These are phyloP conservation scores for Acromyrmex heyeri DNA, from an alignment of 1,140 invertebrate genomes.

Conservation along the genomic window DNA sequence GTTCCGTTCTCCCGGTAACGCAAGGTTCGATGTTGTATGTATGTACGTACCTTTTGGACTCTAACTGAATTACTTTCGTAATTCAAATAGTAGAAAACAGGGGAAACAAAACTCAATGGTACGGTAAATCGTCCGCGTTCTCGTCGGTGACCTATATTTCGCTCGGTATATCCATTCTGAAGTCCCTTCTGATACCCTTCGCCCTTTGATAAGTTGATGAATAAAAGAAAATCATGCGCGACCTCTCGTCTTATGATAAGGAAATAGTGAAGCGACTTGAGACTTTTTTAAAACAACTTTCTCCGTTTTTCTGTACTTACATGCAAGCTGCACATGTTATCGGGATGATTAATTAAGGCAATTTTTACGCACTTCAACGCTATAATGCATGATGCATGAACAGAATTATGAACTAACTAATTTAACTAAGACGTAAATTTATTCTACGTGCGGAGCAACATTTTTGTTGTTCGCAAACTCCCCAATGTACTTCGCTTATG, in stretches of 20 bases:
- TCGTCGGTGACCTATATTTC: conserved; percentile 20
- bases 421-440: background rate
- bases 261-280: background rate
- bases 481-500: background rate
- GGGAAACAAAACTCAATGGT: conserved; percentile 33
- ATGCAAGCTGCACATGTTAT: background rate
- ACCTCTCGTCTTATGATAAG: background rate
- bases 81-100: conserved; percentile 32
- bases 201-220: conserved; percentile 25
- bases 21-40: background rate
- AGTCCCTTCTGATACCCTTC: background rate
- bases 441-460: background rate
- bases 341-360: background rate
- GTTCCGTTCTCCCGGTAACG: background rate
- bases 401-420: background rate
- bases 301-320: background rate
- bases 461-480: background rate
- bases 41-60: background rate
- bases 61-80: conserved; percentile 37
- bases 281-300: background rate
- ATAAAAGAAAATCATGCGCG: conserved; percentile 13
- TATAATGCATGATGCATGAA: background rate
- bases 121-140: conserved; percentile 19
- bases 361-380: conserved; percentile 15
- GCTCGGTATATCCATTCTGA: background rate